These are phyloP conservation scores for Nyctibius bracteatus DNA, from an alignment of 2,113 vertebrate species.

Conservation along the genomic window DNA sequence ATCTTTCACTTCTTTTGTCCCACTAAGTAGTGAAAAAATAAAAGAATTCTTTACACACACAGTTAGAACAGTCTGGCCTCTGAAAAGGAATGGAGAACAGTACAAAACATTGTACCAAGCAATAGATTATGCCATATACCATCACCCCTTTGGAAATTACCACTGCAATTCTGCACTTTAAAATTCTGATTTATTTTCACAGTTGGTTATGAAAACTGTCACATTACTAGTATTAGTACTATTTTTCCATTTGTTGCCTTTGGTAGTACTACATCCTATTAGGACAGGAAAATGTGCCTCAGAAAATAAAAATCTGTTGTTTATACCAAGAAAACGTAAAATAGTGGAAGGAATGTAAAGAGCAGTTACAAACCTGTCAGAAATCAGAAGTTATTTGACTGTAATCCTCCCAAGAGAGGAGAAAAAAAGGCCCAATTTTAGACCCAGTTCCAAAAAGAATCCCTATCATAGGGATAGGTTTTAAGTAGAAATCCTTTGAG, in stretches of 20 bases:
- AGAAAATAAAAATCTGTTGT: not conserved
- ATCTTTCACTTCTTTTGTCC: not conserved
- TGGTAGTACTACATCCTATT: not conserved
- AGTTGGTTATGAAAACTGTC: not conserved
- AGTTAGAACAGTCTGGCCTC: not conserved
- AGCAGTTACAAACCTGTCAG: not conserved
- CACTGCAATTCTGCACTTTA: not conserved
- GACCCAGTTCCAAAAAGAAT: not conserved
- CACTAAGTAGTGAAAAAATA: not conserved
- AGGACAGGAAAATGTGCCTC: not conserved
- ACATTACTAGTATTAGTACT: not conserved
- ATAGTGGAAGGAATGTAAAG: not conserved
- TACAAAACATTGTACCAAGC: not conserved
- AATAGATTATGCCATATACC: not conserved
- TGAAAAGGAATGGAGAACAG: not conserved
- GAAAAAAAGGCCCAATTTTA: not conserved
- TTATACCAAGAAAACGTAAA: not conserved
- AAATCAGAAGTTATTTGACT: not conserved
- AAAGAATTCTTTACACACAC: not conserved
- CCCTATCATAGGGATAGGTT: fast-evolving
- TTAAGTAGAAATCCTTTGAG: not conserved
- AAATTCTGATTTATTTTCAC: not conserved
- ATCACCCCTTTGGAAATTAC: not conserved
- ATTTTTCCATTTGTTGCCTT: not conserved
- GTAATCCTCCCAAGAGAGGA: not conserved